Evolutionary conservation across 1,140 invertebrate species (phyloP), one percentile per base, ranked within the genome.

Genomic region (Solenopsis invicta): DNA sequence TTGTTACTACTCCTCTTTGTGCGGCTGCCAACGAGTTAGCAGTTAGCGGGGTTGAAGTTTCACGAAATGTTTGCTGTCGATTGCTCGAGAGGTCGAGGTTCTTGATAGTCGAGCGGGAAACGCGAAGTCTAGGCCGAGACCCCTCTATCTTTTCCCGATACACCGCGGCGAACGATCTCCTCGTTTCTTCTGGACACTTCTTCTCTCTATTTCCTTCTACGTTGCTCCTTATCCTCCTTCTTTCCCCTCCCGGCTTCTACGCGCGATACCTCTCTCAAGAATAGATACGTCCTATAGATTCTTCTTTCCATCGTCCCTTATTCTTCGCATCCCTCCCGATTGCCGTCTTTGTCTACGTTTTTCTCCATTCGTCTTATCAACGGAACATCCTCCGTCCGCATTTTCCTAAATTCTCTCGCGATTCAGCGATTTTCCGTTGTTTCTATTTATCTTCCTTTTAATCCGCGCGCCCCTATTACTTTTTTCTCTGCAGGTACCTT

Each of bases 51-150:
- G 61, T 76, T 66, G 37, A 64, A 84, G 50, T 89, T 89, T 81
- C 84, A 85, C 84, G 87, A 72, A 45, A 86, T 89, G 76, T 81
- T 88, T 88, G 88, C 78, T 82, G 71, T 78, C 87, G 84, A 89
- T 89, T 89, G 72, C 67, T 61, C 84, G 56, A n/a, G 56, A 76
- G n/a, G 74, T 81, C 45, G 45, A 85, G 59, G 72, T 64, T 24
- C 84, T 69, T 24, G 62, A 71, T 54, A 48, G 71, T 72, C 59
- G 78, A 62, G 29, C 87, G 52, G 4, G 48, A 62, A 88, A 24
- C 66, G 84, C 74, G 64, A 13, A 61, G 69, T 81, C 77, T 74
- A 78, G 56, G 72, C 64, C 45, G 16, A 62, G n/a, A 10, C 52
- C 18, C 59, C 12, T 29, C 75, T 64, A 75, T 69, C 61, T 64